Base-by-base conservation (phyloP, 1,140 invertebrate species). In the Trachymyrmex cornetzi region DNA sequence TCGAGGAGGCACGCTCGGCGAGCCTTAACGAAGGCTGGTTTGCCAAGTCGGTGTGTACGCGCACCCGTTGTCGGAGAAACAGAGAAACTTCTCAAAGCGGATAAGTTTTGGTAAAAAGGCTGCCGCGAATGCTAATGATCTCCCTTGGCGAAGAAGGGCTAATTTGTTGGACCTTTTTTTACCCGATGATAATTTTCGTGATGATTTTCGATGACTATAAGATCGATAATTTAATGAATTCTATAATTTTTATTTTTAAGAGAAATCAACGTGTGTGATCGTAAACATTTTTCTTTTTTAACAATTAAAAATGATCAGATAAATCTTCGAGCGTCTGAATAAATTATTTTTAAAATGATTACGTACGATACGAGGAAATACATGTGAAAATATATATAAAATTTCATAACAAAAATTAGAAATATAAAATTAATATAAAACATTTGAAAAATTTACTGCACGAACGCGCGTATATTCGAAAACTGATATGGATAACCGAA, bases 21-120 rank as follows among this genome's bases (percentile, higher is more conserved):
- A 72, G 38, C 38, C 77, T 88, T 85, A 85, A 87, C 59, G 72
- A 67, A 77, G 67, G 77, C 86, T 67, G 77, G 69, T 80, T 88
- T 81, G 63, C 53, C 34, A 12, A 72, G 53, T 24, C 24, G 14
- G 38, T 74, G 66, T 74, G 55, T 48, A 55, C 55, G 67, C 53
- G 67, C 55, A 44, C 38, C 12, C 67, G 48, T 69, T 55, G 14
- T 24, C n/a, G 16, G 24, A 44, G 22, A 30, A 61, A 74, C 80
- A 27, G 69, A 61, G 80, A 74, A 69, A 84, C 80, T 82, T 74
- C 80, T 61, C n/a, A 61, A 30, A 48, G 69, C 69, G 80, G 38
- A 61, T 84, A 74, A 84, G 80, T 84, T 84, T 84, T 27, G 69
- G 69, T 63, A 75, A 84, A 84, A 84, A 84, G 38, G n/a, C 24